These are phyloP conservation scores for Patiria pectinifera DNA, from an alignment of 53 echinoderm and acorn worm species.

Conservation along the genomic window DNA sequence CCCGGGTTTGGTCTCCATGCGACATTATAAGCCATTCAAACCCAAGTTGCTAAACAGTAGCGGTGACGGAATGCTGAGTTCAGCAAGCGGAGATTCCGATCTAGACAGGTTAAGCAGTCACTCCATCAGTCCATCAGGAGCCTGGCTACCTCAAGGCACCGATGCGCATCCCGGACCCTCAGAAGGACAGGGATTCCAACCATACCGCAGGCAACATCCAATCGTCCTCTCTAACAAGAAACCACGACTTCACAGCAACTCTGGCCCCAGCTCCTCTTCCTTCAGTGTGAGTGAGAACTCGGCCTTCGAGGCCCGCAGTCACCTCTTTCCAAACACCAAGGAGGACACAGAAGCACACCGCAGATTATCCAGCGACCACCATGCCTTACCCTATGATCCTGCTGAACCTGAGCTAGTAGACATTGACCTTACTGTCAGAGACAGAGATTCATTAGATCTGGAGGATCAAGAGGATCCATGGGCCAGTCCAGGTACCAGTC, in stretches of 20 bases:
- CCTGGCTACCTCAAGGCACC: slow-evolving; percentile 28
- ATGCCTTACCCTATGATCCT: slow-evolving; percentile 35
- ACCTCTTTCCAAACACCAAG: slow-evolving; percentile 5
- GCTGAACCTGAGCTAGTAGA: slow-evolving; percentile 47
- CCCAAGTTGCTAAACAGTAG: slow-evolving; percentile 28
- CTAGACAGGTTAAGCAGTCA: slow-evolving; percentile 39
- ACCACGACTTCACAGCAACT: slow-evolving; percentile 56
- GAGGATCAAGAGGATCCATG: slow-evolving; percentile 62
- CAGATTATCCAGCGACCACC: slow-evolving; percentile 25
- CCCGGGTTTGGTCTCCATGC: slow-evolving; percentile 42
- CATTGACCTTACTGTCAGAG: slow-evolving; percentile 43
- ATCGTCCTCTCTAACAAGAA: slow-evolving; percentile 52
- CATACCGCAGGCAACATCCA: slow-evolving; percentile 46
- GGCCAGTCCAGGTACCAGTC: slow-evolving; percentile 66
- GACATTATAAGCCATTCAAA: slow-evolving; percentile 44
- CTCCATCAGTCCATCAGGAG: slow-evolving; percentile 25
- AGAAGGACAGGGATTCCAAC: slow-evolving; percentile 63
- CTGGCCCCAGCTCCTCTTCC: slow-evolving; percentile 26
- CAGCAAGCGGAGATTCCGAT: slow-evolving; percentile 44
- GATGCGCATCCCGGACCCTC: slow-evolving; percentile 25
- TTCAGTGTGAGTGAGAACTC: slow-evolving; percentile 66
- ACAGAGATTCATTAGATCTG: slow-evolving; percentile 20
- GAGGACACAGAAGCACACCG: slow-evolving; percentile 1
- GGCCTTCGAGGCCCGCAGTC: slow-evolving; percentile 64
- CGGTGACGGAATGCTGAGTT: slow-evolving; percentile 2